Conservation (phyloP, 2,113 vertebrate species). For the Antennarius striatus region DNA sequence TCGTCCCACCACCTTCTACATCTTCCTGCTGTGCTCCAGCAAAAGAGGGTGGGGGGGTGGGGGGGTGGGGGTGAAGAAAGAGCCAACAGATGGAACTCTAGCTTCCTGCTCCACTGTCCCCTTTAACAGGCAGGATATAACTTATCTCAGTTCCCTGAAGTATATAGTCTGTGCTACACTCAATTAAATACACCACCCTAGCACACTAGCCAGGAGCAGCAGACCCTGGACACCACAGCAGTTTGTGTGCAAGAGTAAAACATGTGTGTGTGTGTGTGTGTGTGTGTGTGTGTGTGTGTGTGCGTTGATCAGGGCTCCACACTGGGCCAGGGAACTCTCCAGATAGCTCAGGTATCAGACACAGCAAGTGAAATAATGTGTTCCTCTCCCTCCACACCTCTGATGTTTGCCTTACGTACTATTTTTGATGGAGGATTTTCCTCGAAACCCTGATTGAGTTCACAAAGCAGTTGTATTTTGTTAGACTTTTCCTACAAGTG, state of each 20-base stretch:
- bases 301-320: constrained; percentile 59
- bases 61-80: constrained; percentile 3
- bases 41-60: constrained; percentile 5
- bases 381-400: constrained; percentile 75
- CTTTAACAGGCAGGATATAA: constrained; percentile 64
- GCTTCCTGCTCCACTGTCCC: constrained; percentile 58
- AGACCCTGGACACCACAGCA: constrained; percentile 52
- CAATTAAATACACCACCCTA: constrained; percentile 69
- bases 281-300: constrained; percentile 34
- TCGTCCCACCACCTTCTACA: constrained; percentile 28
- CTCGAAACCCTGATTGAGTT: constrained; percentile 74
- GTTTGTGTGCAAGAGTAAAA: constrained; percentile 40
- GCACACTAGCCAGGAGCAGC: constrained; percentile 64
- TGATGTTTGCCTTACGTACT: constrained; percentile 80
- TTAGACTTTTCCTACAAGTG: constrained; percentile 79
- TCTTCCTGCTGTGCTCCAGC: constrained; percentile 45
- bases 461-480: constrained; percentile 79
- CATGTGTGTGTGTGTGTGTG: constrained; percentile 31
- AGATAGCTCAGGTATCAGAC: constrained; percentile 81
- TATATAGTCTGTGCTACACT: constrained; percentile 63
- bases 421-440: constrained; percentile 78
- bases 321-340: constrained; percentile 72
- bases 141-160: constrained; percentile 66
- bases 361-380: constrained; percentile 73
- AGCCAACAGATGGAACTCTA: constrained; percentile 62